Conservation (phyloP, 1,140 invertebrate genomes). For the Sesamia nonagrioides region DNA sequence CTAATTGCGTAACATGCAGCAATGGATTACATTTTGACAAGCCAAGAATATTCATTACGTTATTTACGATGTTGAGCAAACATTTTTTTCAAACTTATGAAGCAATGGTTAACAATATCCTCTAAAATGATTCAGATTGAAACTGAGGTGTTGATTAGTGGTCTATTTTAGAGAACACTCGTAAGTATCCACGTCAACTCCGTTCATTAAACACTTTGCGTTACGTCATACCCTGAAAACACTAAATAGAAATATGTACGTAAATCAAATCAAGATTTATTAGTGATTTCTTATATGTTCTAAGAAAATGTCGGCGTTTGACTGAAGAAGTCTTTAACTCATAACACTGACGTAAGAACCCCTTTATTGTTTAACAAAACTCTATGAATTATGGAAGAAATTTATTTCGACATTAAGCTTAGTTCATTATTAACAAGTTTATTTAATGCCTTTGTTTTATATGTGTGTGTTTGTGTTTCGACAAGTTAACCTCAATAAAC, state of each 20-base stretch:
- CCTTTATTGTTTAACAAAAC: not conserved
- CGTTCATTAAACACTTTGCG: conserved; percentile 12
- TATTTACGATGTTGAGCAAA: no score
- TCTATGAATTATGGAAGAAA: not conserved
- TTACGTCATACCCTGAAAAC: conserved; percentile 22
- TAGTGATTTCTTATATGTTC: conserved; percentile 41
- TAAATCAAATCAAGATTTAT: conserved; percentile 53
- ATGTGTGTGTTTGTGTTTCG: not conserved
- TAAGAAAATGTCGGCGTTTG: conserved; percentile 8
- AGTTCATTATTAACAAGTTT: conserved; percentile 32
- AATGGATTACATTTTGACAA: no score
- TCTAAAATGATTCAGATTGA: no score
- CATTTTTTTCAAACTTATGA: no score
- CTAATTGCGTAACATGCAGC: no score
- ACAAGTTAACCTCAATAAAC: conserved; percentile 15
- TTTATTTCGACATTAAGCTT: conserved; percentile 45
- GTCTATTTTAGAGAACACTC: conserved; percentile 11
- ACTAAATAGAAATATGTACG: conserved; percentile 39
- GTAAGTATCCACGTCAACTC: conserved; percentile 25
- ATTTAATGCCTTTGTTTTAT: conserved; percentile 27
- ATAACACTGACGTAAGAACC: conserved; percentile 46
- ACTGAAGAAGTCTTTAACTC: conserved; percentile 39
- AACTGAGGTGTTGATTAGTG: no score
- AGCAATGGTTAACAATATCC: no score
- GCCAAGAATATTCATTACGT: no score